A percentile compares a stretch with the other conserved stretches of the same genome.
These are phyloP conservation scores for Heterodera filipjevi DNA, from an alignment of 2,888 invertebrate genomes.

Conservation along the genomic window DNA sequence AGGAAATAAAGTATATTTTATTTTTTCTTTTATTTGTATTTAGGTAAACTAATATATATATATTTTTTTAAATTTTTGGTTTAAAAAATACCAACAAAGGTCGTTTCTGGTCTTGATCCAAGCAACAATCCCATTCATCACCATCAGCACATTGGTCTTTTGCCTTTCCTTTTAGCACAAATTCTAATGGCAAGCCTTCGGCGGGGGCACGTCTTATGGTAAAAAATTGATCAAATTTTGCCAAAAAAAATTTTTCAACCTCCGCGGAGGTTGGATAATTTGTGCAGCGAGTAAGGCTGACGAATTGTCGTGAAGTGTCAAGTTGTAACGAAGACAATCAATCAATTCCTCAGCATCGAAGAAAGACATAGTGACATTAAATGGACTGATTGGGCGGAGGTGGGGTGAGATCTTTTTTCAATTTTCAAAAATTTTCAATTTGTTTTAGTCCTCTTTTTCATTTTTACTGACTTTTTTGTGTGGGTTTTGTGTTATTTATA, in stretches of 20 bases:
- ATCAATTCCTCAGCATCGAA: constrained; percentile 37
- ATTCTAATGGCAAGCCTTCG: constrained; percentile 35
- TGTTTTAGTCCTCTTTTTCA: too few relatives aligned
- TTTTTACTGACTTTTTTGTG: too few relatives aligned
- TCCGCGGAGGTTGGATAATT: constrained; percentile 28
- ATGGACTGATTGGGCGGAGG: too few relatives aligned
- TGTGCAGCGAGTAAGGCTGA: constrained; percentile 18
- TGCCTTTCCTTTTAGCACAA: not conserved
- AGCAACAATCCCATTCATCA: too few relatives aligned
- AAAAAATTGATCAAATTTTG: not conserved
- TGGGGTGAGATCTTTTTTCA: too few relatives aligned
- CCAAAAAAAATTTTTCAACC: constrained; percentile 21
- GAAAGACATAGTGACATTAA: too few relatives aligned
- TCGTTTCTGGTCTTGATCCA: constrained; percentile 14
- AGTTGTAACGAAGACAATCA: constrained; percentile 38
- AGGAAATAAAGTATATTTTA: too few relatives aligned
- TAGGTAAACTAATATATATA: too few relatives aligned
- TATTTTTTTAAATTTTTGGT: too few relatives aligned
- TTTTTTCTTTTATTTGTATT: not conserved
- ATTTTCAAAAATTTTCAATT: too few relatives aligned
- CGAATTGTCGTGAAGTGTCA: constrained; percentile 32
- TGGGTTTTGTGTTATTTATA: too few relatives aligned
- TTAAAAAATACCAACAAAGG: constrained; percentile 6
- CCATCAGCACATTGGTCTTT: not conserved
- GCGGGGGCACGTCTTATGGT: constrained; percentile 21